A percentile compares a stretch with the other conserved stretches of the same genome.
These are phyloP conservation scores for Frankliniella intonsa DNA, from an alignment of 2,888 invertebrate species.

Conservation along the genomic window DNA sequence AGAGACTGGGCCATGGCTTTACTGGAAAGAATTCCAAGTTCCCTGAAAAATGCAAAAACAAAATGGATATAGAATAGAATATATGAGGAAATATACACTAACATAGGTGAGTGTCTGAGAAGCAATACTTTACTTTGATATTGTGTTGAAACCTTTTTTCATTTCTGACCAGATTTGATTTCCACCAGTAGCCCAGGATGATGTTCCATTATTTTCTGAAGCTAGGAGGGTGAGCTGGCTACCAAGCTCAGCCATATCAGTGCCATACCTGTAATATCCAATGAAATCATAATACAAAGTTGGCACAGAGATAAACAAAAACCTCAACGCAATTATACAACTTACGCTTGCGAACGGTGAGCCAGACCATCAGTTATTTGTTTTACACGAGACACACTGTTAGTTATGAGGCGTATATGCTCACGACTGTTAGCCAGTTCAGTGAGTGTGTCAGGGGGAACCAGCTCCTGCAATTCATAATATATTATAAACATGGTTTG, in stretches of 20 bases:
- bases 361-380: slow-evolving; percentile 51
- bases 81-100: slow-evolving; percentile 41
- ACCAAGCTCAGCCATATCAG: slow-evolving; percentile 54
- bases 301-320: slow-evolving; percentile 26
- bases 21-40: slow-evolving; percentile 48
- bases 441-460: slow-evolving; percentile 53
- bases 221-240: slow-evolving; percentile 52
- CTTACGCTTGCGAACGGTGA: slow-evolving; percentile 44
- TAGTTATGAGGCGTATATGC: slow-evolving; percentile 52
- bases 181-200: slow-evolving; percentile 47
- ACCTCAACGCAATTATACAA: not conserved
- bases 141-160: slow-evolving; percentile 52
- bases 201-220: slow-evolving; percentile 45
- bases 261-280: slow-evolving; percentile 44
- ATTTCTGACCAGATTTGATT: slow-evolving; percentile 51
- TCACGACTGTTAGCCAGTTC: slow-evolving; percentile 56
- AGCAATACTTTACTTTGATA: slow-evolving; percentile 48
- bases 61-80: slow-evolving; percentile 7
- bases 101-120: slow-evolving; percentile 42
- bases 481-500: too few species aligned
- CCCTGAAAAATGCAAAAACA: slow-evolving; percentile 33
- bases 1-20: slow-evolving; percentile 52
- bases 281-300: slow-evolving; percentile 27
- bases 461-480: slow-evolving; percentile 46
- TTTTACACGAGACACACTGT: slow-evolving; percentile 53